Evolutionary conservation across 2,113 vertebrate species (phyloP).

Genomic region (Odobenus rosmarus): DNA sequence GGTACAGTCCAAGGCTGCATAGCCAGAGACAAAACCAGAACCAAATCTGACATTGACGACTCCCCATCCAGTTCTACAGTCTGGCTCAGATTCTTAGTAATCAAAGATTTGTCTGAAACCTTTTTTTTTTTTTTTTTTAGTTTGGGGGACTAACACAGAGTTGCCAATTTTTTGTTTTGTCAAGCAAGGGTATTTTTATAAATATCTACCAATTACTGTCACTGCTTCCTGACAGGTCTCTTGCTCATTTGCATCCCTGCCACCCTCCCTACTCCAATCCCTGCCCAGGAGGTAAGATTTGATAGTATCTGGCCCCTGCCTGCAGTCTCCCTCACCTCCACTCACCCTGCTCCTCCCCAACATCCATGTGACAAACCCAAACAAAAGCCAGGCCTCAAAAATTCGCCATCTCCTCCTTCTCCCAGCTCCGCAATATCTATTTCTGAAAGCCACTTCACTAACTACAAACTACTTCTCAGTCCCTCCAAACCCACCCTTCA

Average conservation of each 20-base stretch:
- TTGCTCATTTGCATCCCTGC: not conserved
- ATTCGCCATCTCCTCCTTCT: not conserved
- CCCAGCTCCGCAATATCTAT: not conserved
- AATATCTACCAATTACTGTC: not conserved
- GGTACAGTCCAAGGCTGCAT: not conserved
- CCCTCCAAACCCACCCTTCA: not conserved
- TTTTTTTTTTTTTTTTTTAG: not conserved
- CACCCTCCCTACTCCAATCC: not conserved
- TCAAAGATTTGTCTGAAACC: not conserved
- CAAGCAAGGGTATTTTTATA: conserved; percentile 11
- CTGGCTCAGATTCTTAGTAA: not conserved
- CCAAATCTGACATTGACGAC: not conserved
- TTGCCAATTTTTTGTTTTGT: not conserved
- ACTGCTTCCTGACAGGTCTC: not conserved
- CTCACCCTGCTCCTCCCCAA: not conserved
- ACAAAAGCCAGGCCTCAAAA: not conserved
- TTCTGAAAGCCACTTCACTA: not conserved
- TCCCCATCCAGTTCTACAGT: too few relatives aligned
- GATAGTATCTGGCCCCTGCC: not conserved
- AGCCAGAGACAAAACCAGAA: not conserved
- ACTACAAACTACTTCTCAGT: not conserved
- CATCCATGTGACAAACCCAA: not conserved
- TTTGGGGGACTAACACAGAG: not conserved
- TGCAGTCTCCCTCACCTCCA: not conserved
- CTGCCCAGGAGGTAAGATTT: not conserved